These are phyloP conservation scores for Tangara arthus DNA, from an alignment of 2,797 vertebrate genomes.

Conservation along the genomic window DNA sequence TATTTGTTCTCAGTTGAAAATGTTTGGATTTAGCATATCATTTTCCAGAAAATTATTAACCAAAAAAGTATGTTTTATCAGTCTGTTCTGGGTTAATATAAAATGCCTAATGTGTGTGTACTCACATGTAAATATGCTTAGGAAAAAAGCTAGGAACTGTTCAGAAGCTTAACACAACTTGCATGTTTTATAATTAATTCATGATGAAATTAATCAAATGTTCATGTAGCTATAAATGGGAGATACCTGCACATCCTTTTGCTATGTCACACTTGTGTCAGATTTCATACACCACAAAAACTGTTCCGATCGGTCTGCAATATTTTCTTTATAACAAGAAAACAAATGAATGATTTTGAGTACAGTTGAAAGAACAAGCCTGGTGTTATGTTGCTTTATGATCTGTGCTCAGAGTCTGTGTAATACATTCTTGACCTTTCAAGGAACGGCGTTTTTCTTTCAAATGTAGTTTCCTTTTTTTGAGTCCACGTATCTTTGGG, in stretches of 20 bases:
- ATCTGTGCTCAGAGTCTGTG: neutral
- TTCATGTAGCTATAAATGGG: neutral
- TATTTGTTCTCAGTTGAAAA: neutral
- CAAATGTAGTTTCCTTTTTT: constrained; percentile 9
- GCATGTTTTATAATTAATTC: neutral
- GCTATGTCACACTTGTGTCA: neutral
- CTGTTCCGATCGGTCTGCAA: neutral
- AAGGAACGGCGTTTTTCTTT: neutral
- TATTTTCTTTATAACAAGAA: constrained; percentile 12
- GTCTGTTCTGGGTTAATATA: neutral
- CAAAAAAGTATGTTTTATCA: neutral
- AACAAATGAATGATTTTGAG: neutral
- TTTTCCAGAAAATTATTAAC: neutral
- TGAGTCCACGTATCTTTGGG: neutral
- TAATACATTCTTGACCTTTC: constrained; percentile 34
- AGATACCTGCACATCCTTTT: neutral
- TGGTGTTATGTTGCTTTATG: neutral
- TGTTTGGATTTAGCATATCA: neutral
- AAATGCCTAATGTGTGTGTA: neutral
- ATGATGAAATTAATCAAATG: neutral
- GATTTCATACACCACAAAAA: neutral
- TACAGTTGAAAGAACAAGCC: neutral
- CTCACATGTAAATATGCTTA: neutral
- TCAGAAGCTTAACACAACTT: neutral
- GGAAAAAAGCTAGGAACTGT: neutral